A percentile compares a stretch with the other conserved stretches of the same genome.
Evolutionary conservation across 1,140 invertebrate species (phyloP).

Genomic region (Bicyclus anynana): DNA sequence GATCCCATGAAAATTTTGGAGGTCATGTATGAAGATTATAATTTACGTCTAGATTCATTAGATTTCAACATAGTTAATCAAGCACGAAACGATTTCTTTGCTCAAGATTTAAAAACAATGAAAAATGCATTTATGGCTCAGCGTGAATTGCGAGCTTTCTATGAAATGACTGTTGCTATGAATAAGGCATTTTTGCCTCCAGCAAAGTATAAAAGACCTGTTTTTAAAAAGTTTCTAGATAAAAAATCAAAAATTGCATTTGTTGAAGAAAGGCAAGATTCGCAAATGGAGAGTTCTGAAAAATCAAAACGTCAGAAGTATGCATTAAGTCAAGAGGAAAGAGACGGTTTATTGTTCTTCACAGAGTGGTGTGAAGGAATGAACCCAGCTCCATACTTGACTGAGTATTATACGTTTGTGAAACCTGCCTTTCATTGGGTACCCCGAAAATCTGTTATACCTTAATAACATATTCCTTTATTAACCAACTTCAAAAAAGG

Average conservation of each 20-base stretch:
- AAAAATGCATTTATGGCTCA: constrained; percentile 79
- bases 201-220: constrained; percentile 43
- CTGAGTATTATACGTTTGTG: constrained; percentile 56
- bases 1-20: constrained; percentile 81
- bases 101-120: constrained; percentile 78
- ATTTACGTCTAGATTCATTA: constrained; percentile 78
- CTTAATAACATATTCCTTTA: constrained; percentile 4
- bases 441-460: constrained; percentile 35
- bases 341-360: constrained; percentile 63
- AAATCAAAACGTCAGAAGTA: constrained; percentile 29
- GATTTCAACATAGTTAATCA: constrained; percentile 78
- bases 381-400: constrained; percentile 59
- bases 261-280: constrained; percentile 46
- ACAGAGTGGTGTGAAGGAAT: constrained; percentile 73
- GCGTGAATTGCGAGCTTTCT: constrained; percentile 77
- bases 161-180: constrained; percentile 74
- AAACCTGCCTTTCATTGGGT: constrained; percentile 55
- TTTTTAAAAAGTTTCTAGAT: constrained; percentile 45
- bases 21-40: constrained; percentile 78
- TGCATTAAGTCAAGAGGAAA: constrained; percentile 60
- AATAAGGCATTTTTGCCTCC: constrained; percentile 78
- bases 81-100: constrained; percentile 78
- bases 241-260: constrained; percentile 45
- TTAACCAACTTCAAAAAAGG: no score
- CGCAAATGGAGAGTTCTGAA: constrained; percentile 36